phyloP scores from a whole-genome alignment of 2,113 vertebrate species.

The Progne subis region DNA sequence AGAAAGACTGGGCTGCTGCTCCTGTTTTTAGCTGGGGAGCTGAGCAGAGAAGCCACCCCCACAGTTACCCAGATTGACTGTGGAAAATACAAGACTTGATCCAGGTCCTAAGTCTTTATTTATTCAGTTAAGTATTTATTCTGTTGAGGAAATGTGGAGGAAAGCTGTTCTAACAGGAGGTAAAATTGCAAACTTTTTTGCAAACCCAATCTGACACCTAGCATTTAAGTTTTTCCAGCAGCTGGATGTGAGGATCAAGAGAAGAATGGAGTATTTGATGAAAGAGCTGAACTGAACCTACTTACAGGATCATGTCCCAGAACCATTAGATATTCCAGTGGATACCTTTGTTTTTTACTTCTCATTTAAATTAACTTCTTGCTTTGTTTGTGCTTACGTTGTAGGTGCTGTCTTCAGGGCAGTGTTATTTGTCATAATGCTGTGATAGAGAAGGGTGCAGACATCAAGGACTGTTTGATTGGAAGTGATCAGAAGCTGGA shows the following conservation, averaged over 20 bases:
- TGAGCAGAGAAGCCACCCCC: neutral
- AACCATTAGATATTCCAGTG: neutral
- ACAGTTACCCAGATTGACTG: neutral
- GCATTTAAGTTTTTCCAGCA: slow-evolving; percentile 3
- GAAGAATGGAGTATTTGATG: neutral
- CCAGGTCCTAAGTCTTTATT: neutral
- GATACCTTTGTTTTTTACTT: neutral
- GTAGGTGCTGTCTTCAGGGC: slow-evolving; percentile 90
- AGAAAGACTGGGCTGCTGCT: neutral
- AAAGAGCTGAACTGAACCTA: neutral
- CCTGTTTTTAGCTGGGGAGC: neutral
- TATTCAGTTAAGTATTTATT: slow-evolving; percentile 30
- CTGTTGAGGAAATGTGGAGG: neutral
- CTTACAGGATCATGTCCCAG: neutral
- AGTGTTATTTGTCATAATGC: slow-evolving; percentile 93
- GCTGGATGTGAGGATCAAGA: neutral
- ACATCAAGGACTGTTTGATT: slow-evolving; percentile 93
- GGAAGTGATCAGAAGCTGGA: slow-evolving; percentile 88
- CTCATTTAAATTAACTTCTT: neutral
- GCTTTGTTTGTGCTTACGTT: slow-evolving; percentile 37
- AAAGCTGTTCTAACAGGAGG: slow-evolving; percentile 16
- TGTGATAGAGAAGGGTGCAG: slow-evolving; percentile 88
- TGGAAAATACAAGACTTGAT: neutral
- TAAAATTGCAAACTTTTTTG: slow-evolving; percentile 11
- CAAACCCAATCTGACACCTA: slow-evolving; percentile 5